Conservation (phyloP, 2,888 invertebrate genomes). For the Teinopalpus imperialis region DNA sequence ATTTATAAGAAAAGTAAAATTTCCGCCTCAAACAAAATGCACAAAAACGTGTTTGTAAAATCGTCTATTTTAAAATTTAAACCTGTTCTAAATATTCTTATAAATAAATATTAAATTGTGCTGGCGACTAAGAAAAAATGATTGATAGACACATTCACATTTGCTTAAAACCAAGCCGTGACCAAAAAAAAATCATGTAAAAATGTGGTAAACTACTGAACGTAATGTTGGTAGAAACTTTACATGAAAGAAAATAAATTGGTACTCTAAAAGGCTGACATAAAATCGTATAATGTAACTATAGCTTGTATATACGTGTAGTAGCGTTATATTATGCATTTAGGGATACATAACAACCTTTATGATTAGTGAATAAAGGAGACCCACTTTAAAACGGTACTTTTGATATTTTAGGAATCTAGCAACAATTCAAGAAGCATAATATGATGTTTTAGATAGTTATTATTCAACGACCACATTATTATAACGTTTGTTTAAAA, state of each 20-base stretch:
- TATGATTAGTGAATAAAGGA: constrained; percentile 57
- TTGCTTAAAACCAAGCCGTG: too few relatives aligned
- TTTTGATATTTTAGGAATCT: constrained; percentile 27
- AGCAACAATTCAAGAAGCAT: constrained; percentile 60
- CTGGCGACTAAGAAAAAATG: too few relatives aligned
- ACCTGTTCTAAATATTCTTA: too few relatives aligned
- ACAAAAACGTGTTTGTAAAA: too few relatives aligned
- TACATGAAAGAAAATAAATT: constrained; percentile 19
- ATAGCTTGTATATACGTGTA: constrained; percentile 68
- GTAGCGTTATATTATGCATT: constrained; percentile 72
- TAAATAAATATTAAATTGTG: too few relatives aligned
- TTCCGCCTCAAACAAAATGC: too few relatives aligned
- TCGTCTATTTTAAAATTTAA: too few relatives aligned
- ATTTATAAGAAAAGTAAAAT: constrained; percentile 15
- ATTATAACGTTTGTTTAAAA: constrained; percentile 26
- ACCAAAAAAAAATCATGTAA: too few relatives aligned
- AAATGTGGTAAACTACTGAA: too few relatives aligned
- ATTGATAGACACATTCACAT: too few relatives aligned
- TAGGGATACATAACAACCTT: constrained; percentile 67
- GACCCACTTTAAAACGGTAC: constrained; percentile 43
- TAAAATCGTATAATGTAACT: constrained; percentile 70
- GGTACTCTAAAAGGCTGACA: constrained; percentile 52
- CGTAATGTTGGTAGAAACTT: constrained; percentile 33
- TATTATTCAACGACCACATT: constrained; percentile 9
- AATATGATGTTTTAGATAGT: constrained; percentile 37